Conservation (phyloP, 2,797 vertebrate species). For the Sebastes hopkinsi region DNA sequence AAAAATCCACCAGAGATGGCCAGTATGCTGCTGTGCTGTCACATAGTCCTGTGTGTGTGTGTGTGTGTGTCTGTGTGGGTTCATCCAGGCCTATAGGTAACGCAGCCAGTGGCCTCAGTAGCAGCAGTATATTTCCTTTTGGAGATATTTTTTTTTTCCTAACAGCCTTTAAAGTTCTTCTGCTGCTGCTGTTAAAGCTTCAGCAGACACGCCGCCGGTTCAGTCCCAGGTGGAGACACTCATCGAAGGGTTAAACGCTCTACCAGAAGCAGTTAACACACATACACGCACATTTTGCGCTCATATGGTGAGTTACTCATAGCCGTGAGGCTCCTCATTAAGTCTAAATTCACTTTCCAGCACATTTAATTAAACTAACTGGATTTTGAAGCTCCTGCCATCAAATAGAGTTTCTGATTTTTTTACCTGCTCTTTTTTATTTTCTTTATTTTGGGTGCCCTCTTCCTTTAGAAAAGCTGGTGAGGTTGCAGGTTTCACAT, state of each 20-base stretch:
- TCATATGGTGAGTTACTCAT: conserved; percentile 37
- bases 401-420: conserved; percentile 39
- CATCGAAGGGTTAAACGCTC: conserved; percentile 71
- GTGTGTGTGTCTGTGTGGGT: conserved; percentile 31
- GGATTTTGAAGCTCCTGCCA: conserved; percentile 43
- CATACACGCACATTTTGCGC: conserved; percentile 24
- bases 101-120: conserved; percentile 33
- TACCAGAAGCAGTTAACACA: conserved; percentile 59
- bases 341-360: conserved; percentile 71
- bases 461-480: conserved; percentile 11
- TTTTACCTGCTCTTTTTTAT: conserved; percentile 46
- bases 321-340: conserved; percentile 65
- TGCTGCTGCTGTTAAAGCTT: conserved; percentile 55
- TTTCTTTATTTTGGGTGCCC: background rate
- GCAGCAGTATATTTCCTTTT: conserved; percentile 52
- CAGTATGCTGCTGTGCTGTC: conserved; percentile 57
- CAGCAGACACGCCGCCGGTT: conserved; percentile 40
- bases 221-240: conserved; percentile 56
- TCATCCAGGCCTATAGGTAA: conserved; percentile 38
- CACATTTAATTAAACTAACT: conserved; percentile 76
- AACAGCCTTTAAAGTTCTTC: conserved; percentile 65
- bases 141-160: conserved; percentile 38
- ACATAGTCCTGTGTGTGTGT: conserved; percentile 41
- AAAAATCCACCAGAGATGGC: conserved; percentile 67
- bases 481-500: conserved; percentile 7